Evolutionary conservation across 2,797 vertebrate genomes (phyloP), one percentile per base, ranked within the genome.

Genomic region (Propithecus perrieri): DNA sequence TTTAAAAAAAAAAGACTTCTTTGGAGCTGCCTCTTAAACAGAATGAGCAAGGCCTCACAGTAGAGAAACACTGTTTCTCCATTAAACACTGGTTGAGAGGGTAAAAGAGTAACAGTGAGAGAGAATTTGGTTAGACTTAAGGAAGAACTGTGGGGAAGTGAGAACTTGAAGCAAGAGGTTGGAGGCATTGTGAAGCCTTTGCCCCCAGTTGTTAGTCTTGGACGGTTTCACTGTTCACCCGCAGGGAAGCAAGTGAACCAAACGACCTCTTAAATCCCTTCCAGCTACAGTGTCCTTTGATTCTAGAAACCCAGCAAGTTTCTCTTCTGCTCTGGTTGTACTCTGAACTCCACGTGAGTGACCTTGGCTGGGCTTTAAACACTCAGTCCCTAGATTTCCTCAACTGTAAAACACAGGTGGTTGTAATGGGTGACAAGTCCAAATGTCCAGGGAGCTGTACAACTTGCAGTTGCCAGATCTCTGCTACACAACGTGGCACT

Each of bases 231-330:
- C 30, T 63, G 50, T 46, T 92, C 26, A 33, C 79, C 89, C 57
- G 6, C 74, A 57, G 83, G 9, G 53, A 94, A 89, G 63, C 48
- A 26, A 91, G 72, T 24, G 80, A 91, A 79, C 85, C 61, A 15
- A 57, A 86, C 14, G 71, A 95, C 85, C 87, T 85, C 86, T 35
- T 46, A 89, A 65, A 81, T 85, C 61, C 63, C 69, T 93, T 69
- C 50, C n/a, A 71, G 46, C 48, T 87, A 10, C 0, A 7, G 41
- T n/a, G 91, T 85, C 85, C 93, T 98, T 88, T 95, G 96, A 85
- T 85, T 93, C 61, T 41, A 75, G 95, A 86, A 69, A 75, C 87
- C 78, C n/a, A 22, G 76, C 86, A 74, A 75, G 75, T 61, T 43
- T 96, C 76, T 55, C 24, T 76, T 83, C 88, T 75, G 63, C 69